Percentiles rank a stretch among this genome's conserved stretches.
Conservation (phyloP, 2,888 invertebrate genomes). For the Esperia sulphurella region DNA sequence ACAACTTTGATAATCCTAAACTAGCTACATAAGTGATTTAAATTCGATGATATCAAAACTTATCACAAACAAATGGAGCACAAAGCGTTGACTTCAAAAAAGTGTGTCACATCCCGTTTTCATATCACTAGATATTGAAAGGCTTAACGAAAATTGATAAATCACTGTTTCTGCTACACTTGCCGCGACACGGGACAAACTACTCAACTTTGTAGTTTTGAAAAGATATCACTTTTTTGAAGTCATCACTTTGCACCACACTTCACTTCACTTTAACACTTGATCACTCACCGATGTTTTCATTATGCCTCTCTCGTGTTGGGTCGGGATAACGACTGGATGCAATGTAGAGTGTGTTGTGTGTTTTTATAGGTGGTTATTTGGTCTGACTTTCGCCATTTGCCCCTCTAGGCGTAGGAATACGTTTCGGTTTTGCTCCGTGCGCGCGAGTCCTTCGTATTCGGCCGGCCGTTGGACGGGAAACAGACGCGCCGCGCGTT, state of each 20-base stretch:
- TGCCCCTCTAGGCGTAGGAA: conserved; percentile 63
- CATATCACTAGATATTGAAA: conserved; percentile 11
- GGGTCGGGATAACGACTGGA: conserved; percentile 76
- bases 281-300: conserved; percentile 66
- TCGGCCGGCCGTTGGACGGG: conserved; percentile 45
- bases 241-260: conserved; percentile 57
- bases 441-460: conserved; percentile 62
- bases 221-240: conserved; percentile 62
- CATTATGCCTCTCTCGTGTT: conserved; percentile 74
- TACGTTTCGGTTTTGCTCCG: conserved; percentile 31
- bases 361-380: conserved; percentile 77
- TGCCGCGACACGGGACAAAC: conserved; percentile 40
- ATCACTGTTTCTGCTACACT: conserved; percentile 14
- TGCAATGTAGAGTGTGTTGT: conserved; percentile 53
- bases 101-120: conserved; percentile 47
- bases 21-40: too few species aligned
- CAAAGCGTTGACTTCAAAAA: conserved; percentile 65
- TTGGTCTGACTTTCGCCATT: conserved; percentile 73
- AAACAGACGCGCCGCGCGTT: conserved; percentile 58
- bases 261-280: conserved; percentile 48
- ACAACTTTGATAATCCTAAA: too few species aligned
- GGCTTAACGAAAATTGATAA: conserved; percentile 1
- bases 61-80: conserved; percentile 8
- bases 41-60: not conserved
- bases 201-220: conserved; percentile 15